Percentiles rank a stretch among this genome's conserved stretches.
Conservation (phyloP, 2,113 vertebrate species). For the Saimiri boliviensis region DNA sequence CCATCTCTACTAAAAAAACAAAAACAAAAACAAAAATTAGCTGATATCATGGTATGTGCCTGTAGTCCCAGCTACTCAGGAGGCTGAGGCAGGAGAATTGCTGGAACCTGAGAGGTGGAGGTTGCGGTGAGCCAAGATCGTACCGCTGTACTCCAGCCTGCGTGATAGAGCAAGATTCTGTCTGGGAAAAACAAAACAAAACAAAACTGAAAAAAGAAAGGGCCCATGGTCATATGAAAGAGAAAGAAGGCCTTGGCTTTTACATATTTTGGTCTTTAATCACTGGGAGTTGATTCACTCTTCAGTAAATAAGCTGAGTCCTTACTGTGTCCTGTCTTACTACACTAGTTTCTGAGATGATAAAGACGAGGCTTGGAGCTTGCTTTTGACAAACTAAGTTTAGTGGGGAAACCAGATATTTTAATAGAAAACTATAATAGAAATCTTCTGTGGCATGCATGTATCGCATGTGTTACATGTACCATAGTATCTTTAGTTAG, state of each 20-base stretch:
- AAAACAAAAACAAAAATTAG: too few relatives aligned
- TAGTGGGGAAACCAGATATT: neutral
- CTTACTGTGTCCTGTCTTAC: neutral
- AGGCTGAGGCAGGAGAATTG: too few relatives aligned
- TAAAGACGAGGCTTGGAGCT: neutral
- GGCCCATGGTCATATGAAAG: neutral
- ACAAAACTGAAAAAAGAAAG: too few relatives aligned
- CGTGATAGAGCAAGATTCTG: too few relatives aligned
- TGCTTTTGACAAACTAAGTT: neutral
- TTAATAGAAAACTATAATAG: neutral
- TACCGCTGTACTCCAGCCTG: too few relatives aligned
- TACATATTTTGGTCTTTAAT: fast-evolving
- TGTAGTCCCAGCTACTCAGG: too few relatives aligned
- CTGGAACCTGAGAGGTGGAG: too few relatives aligned
- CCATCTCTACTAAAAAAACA: too few relatives aligned
- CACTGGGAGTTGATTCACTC: neutral
- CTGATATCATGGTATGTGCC: too few relatives aligned
- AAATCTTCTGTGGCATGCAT: neutral
- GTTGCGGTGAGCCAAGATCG: too few relatives aligned
- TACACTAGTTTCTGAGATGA: neutral
- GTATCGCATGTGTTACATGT: fast-evolving
- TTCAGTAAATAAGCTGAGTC: neutral
- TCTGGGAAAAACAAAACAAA: too few relatives aligned
- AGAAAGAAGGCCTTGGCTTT: neutral
- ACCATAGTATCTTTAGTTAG: neutral